These are phyloP conservation scores for Propithecus coquereli DNA, from an alignment of 2,113 vertebrate genomes.

Conservation along the genomic window DNA sequence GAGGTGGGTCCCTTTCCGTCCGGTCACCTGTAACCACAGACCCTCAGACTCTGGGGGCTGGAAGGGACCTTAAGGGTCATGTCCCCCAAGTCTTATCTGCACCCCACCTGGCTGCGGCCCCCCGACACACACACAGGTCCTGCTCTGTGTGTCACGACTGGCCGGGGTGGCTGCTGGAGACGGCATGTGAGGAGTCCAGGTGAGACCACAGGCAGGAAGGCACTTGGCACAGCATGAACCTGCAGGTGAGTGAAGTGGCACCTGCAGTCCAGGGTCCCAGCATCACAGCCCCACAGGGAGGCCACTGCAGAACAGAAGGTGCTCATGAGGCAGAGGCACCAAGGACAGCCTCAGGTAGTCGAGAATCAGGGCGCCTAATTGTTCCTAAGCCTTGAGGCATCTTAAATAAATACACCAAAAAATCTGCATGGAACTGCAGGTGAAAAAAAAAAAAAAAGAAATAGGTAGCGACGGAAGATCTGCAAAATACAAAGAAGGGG, in stretches of 20 bases:
- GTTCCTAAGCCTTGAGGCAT: too few species aligned
- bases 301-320: not conserved
- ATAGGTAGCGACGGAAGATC: not conserved
- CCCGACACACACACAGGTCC: fast-evolving
- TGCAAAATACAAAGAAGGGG: not conserved
- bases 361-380: too few species aligned
- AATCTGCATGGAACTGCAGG: not conserved
- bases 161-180: too few species aligned
- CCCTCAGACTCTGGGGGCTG: too few species aligned
- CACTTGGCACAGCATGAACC: fast-evolving
- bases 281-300: not conserved
- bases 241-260: not conserved
- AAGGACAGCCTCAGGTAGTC: fast-evolving
- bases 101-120: not conserved
- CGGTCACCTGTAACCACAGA: not conserved
- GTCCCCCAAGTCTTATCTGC: fast-evolving
- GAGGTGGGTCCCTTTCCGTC: not conserved
- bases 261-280: not conserved
- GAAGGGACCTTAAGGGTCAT: not conserved
- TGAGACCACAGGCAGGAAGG: not conserved
- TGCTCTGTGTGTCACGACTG: not conserved
- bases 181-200: not conserved
- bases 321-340: not conserved
- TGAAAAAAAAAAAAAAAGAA: too few species aligned
- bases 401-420: not conserved